Conservation (phyloP, 2,113 vertebrate species). For the Probosciger aterrimus region DNA sequence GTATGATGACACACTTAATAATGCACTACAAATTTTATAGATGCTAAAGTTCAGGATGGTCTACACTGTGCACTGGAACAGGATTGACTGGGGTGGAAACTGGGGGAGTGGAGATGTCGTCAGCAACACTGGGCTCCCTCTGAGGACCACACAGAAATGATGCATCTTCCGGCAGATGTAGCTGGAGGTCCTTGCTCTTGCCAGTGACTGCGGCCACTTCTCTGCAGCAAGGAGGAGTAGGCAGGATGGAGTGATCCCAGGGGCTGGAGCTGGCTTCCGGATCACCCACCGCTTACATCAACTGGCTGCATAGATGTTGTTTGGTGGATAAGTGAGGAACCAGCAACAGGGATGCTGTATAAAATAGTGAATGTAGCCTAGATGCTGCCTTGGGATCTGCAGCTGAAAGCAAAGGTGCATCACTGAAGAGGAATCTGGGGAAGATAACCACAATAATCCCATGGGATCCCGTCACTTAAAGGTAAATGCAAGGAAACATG, state of each 20-base stretch:
- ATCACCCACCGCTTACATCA: neutral
- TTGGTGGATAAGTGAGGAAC: neutral
- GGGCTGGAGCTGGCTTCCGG: neutral
- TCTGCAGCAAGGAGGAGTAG: neutral
- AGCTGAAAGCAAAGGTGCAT: neutral
- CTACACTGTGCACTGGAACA: neutral
- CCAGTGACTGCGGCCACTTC: neutral
- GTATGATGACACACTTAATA: rapidly evolving
- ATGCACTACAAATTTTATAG: rapidly evolving
- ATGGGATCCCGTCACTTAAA: rapidly evolving
- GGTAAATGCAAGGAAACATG: rapidly evolving
- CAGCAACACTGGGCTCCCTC: neutral
- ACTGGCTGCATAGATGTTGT: neutral
- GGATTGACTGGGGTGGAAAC: neutral
- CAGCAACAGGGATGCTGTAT: neutral
- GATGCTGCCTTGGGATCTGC: neutral
- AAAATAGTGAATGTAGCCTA: neutral
- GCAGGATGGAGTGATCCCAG: neutral
- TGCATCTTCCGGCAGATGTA: neutral
- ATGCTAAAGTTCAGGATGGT: neutral
- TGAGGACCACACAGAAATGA: slow-evolving; percentile 11
- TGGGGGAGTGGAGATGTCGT: neutral
- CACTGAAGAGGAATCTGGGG: neutral
- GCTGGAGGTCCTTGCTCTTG: neutral
- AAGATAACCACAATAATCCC: neutral